Conservation (phyloP, 2,797 vertebrate genomes). For the Etheostoma nigrum region DNA sequence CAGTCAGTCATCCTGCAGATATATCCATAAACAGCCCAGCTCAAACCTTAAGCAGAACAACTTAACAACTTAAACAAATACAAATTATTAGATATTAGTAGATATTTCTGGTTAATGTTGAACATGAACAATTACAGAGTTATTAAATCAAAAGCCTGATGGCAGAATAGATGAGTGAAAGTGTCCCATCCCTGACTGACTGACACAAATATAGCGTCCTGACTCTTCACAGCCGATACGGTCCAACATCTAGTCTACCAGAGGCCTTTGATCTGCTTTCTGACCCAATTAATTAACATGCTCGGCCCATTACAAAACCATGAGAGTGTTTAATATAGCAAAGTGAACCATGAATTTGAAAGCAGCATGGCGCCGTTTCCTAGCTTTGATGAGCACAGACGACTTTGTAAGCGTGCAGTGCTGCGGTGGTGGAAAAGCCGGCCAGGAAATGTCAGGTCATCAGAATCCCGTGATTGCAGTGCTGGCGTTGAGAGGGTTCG, state of each 20-base stretch:
- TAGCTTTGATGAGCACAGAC: conserved; percentile 73
- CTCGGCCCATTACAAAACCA: conserved; percentile 67
- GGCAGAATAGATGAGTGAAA: background rate
- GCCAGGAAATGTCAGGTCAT: conserved; percentile 79
- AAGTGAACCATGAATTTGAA: conserved; percentile 68
- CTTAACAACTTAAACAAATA: conserved; percentile 13
- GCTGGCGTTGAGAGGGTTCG: conserved; percentile 47
- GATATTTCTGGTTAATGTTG: background rate
- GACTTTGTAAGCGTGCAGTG: conserved; percentile 43
- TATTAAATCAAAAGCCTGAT: conserved; percentile 1
- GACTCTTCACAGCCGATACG: background rate
- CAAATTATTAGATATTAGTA: background rate
- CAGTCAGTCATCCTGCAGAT: conserved; percentile 49
- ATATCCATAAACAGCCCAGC: conserved; percentile 9
- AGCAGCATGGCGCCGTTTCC: conserved; percentile 69
- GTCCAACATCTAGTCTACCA: conserved; percentile 33
- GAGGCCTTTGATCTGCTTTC: conserved; percentile 67
- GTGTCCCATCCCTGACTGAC: background rate
- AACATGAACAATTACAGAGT: background rate
- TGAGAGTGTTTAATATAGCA: conserved; percentile 72
- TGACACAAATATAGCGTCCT: conserved; percentile 23
- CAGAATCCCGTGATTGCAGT: conserved; percentile 70
- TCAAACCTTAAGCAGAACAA: conserved; percentile 15
- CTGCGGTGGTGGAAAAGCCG: conserved; percentile 29
- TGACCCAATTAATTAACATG: conserved; percentile 65